Evolutionary conservation across 1,140 invertebrate genomes (phyloP).

Genomic region (Berghia stephanieae): DNA sequence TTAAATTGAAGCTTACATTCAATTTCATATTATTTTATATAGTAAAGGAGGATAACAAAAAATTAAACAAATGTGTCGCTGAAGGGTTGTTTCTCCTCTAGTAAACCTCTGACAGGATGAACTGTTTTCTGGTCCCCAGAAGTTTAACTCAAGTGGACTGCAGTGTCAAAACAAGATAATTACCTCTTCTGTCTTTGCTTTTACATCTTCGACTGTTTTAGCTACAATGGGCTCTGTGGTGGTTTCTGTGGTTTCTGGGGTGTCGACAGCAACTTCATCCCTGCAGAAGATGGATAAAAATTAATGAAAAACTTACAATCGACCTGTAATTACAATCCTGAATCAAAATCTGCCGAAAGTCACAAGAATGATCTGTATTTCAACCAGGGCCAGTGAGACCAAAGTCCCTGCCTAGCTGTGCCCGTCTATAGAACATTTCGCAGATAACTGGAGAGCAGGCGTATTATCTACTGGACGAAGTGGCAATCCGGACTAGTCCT

Average conservation of each 20-base stretch:
- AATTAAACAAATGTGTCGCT: too few species aligned
- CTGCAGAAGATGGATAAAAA: conserved; percentile 30
- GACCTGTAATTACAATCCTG: not conserved
- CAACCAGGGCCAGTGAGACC: conserved; percentile 26
- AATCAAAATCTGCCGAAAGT: too few species aligned
- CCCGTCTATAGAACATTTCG: not conserved
- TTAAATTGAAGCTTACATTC: too few species aligned
- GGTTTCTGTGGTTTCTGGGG: conserved; percentile 37
- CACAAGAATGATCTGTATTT: conserved; percentile 33
- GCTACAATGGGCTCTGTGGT: conserved; percentile 38
- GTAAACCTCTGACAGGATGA: too few species aligned
- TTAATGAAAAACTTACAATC: not conserved
- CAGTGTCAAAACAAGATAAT: not conserved
- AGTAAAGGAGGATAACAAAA: too few species aligned
- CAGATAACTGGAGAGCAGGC: not conserved
- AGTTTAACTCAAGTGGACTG: too few species aligned
- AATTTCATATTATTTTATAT: too few species aligned
- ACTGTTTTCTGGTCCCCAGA: too few species aligned
- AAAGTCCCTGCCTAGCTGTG: not conserved
- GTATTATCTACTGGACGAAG: not conserved
- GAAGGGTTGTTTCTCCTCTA: too few species aligned
- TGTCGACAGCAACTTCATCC: conserved; percentile 41
- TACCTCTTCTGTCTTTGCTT: conserved; percentile 36
- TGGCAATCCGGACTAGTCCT: too few species aligned
- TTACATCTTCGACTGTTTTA: conserved; percentile 45